Base-by-base conservation (phyloP, 2,888 invertebrate genomes). In the Thymelicus lineola region DNA sequence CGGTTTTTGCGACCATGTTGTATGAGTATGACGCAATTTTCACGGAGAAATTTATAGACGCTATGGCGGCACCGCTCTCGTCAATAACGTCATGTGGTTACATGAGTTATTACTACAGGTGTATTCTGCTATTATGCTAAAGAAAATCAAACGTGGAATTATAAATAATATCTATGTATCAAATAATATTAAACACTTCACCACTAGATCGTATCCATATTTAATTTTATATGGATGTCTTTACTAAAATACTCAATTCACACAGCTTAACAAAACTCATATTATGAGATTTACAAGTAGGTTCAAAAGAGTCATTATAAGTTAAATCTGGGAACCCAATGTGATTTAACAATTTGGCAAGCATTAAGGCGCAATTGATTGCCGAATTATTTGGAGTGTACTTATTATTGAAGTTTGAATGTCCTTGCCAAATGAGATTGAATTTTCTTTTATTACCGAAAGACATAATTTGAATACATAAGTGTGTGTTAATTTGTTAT, bases 331-430 rank as follows among this genome's bases (percentile, higher is more conserved):
- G 55, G 61, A 68, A 53, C 45, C 53, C 55, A 20, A 55, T 55
- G 55, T 62, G 61, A 50, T 55, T 55, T 46, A 42, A 55, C 61
- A 61, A 62, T 60, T 68, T 68, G 67, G 67, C 67, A 68, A 68
- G 67, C 67, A 68, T 68, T 68, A 62, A 61, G 61, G 55, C 55
- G 20, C 45, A 61, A 68, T 68, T 62, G 61, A 68, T 62, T 68
- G 61, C 53, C 55, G 67, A 68, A 68, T 68, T 68, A 68, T 68
- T 68, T 68, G 35, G 35, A 68, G 67, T 68, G 61, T 53, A 53
- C 53, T 68, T 68, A 68, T 61, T 68, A 61, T 61, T 62, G 67
- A 62, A 68, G 61, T 55, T 68, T 36, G 55, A 45, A 15, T 55
- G 35, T 45, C 55, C 67, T 61, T 67, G 67, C 67, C 67, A 67